Evolutionary conservation across 2,888 invertebrate species (phyloP).

Genomic region (Parnassius smintheus): DNA sequence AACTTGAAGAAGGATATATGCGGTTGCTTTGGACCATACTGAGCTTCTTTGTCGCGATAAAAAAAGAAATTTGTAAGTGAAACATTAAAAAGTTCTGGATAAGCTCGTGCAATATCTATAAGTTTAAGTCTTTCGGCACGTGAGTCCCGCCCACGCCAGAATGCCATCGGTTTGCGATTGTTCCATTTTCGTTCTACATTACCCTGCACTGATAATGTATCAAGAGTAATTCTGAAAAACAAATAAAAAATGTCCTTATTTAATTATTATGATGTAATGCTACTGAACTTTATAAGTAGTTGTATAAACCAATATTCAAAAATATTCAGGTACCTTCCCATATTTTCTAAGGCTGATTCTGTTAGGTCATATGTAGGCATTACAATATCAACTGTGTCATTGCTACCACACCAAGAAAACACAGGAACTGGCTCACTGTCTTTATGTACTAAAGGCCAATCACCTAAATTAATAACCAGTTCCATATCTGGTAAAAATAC

Average conservation of each 20-base stretch:
- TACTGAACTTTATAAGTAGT: too few relatives aligned
- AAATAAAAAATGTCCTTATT: neutral
- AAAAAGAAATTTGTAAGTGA: conserved; percentile 98
- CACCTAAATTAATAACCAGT: conserved; percentile 95
- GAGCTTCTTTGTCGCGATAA: conserved; percentile 89
- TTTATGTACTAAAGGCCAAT: conserved; percentile 92
- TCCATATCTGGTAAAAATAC: conserved; percentile 92
- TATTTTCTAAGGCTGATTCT: conserved; percentile 94
- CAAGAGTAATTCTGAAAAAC: conserved; percentile 87
- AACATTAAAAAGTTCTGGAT: conserved; percentile 91
- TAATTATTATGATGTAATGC: too few relatives aligned
- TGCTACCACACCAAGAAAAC: conserved; percentile 98
- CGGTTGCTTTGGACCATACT: conserved; percentile 92
- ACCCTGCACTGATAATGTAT: conserved; percentile 94
- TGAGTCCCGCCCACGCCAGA: conserved; percentile 97
- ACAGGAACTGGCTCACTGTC: conserved; percentile 85
- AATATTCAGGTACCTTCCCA: conserved; percentile 87
- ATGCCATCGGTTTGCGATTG: conserved; percentile 86
- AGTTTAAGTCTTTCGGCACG: conserved; percentile 91
- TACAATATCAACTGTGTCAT: conserved; percentile 91
- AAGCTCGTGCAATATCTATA: conserved; percentile 85
- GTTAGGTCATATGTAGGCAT: conserved; percentile 98
- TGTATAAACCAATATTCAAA: neutral
- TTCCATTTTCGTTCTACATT: conserved; percentile 87
- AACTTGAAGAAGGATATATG: conserved; percentile 96